A percentile compares a stretch with the other conserved stretches of the same genome.
phyloP scores from a whole-genome alignment of 2,797 vertebrate species.

The Rhinoraja longicauda region DNA sequence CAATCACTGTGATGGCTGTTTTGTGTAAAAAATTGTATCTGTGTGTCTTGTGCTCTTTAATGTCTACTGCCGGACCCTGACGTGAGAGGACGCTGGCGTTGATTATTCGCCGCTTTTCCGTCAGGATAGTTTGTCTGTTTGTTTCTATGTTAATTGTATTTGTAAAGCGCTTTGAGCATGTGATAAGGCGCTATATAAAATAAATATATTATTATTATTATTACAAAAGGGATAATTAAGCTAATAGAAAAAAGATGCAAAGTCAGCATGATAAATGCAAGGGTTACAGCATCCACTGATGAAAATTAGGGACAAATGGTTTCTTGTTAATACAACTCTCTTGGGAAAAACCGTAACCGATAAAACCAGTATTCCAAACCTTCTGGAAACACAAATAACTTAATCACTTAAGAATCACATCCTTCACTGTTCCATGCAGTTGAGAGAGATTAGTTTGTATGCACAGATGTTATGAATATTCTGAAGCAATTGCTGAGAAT shows the following conservation, averaged over 20 bases:
- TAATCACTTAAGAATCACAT: not conserved
- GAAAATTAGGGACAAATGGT: not conserved
- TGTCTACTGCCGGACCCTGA: too few relatives aligned
- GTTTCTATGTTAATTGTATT: too few relatives aligned
- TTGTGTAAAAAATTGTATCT: too few relatives aligned
- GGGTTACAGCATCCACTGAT: not conserved
- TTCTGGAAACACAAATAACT: not conserved
- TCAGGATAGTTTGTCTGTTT: too few relatives aligned
- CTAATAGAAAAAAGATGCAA: not conserved
- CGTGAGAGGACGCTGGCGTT: too few relatives aligned
- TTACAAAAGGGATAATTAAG: not conserved
- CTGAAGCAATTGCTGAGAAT: not conserved
- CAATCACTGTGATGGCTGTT: too few relatives aligned
- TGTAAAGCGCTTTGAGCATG: too few relatives aligned
- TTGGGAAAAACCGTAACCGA: not conserved
- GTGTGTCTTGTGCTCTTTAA: too few relatives aligned
- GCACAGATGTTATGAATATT: conserved; percentile 18
- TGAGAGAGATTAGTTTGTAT: not conserved
- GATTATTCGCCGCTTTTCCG: too few relatives aligned
- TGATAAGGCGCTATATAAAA: too few relatives aligned
- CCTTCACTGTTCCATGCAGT: not conserved
- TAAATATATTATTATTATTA: too few relatives aligned
- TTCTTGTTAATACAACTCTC: not conserved
- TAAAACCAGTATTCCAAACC: not conserved
- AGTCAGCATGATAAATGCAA: not conserved